Evolutionary conservation across 2,797 vertebrate species (phyloP).

Genomic region (Lutjanus argentimaculatus): DNA sequence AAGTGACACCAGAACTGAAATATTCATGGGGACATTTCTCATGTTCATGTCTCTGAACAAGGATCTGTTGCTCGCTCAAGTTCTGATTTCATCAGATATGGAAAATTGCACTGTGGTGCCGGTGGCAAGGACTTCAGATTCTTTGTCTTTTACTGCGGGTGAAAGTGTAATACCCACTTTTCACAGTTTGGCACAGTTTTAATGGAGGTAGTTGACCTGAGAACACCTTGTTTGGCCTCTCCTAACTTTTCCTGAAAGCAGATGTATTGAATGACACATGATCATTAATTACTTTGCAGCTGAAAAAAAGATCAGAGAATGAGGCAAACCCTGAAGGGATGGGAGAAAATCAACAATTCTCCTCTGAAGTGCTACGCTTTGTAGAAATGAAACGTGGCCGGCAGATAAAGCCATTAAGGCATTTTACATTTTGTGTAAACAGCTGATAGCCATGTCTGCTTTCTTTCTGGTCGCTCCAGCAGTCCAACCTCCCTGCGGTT

Average conservation of each 20-base stretch:
- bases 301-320: constrained; percentile 11
- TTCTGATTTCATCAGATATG: constrained; percentile 26
- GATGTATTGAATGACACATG: background rate
- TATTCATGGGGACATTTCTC: constrained; percentile 54
- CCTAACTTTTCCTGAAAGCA: background rate
- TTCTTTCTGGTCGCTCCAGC: constrained; percentile 25
- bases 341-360: constrained; percentile 9
- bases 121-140: background rate
- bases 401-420: constrained; percentile 20
- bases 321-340: background rate
- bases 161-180: background rate
- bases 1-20: constrained; percentile 46
- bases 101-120: background rate
- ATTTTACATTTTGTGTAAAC: constrained; percentile 23
- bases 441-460: constrained; percentile 25
- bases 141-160: background rate
- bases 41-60: constrained; percentile 26
- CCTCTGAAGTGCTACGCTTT: background rate
- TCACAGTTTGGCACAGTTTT: background rate
- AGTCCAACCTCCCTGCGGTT: constrained; percentile 27
- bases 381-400: constrained; percentile 12
- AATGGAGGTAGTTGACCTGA: background rate
- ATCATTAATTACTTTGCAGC: constrained; percentile 26
- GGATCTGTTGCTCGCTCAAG: constrained; percentile 20
- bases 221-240: background rate